Conservation (phyloP, 2,888 invertebrate genomes). For the Spicauda simplicius region DNA sequence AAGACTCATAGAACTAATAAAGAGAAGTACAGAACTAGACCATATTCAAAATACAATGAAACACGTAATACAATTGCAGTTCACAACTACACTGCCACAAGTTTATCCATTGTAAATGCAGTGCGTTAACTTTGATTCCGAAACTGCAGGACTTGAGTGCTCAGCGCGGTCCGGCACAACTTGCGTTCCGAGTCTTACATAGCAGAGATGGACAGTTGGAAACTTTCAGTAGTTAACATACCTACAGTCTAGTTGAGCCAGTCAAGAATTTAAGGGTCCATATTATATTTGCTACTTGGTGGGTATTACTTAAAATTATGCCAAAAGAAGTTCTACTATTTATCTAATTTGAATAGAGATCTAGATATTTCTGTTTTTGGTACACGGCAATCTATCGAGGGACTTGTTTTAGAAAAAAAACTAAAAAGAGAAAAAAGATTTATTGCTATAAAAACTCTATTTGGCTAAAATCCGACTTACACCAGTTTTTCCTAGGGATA, state of each 20-base stretch:
- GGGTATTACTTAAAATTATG: too few relatives aligned
- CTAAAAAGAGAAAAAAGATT: too few relatives aligned
- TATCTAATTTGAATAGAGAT: too few relatives aligned
- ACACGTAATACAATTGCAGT: slow-evolving; percentile 12
- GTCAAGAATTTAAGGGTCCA: neutral
- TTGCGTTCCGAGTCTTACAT: neutral
- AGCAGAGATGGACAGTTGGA: slow-evolving; percentile 6
- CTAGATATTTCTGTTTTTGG: too few relatives aligned
- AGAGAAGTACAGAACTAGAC: neutral
- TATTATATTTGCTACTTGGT: too few relatives aligned
- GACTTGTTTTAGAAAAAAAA: too few relatives aligned
- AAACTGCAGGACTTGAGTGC: slow-evolving; percentile 9
- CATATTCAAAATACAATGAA: slow-evolving; percentile 12
- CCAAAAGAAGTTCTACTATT: too few relatives aligned
- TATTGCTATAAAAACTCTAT: too few relatives aligned
- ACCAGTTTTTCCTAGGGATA: too few relatives aligned
- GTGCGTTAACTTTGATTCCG: slow-evolving; percentile 24
- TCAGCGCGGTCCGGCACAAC: neutral
- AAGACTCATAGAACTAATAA: neutral
- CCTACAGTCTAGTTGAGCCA: neutral
- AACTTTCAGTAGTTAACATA: neutral
- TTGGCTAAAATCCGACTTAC: too few relatives aligned
- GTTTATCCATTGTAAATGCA: slow-evolving; percentile 18
- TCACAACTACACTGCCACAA: slow-evolving; percentile 8
- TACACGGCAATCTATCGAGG: too few relatives aligned